These are phyloP conservation scores for Vimba vimba DNA, from an alignment of 2,113 vertebrate species.

Conservation along the genomic window DNA sequence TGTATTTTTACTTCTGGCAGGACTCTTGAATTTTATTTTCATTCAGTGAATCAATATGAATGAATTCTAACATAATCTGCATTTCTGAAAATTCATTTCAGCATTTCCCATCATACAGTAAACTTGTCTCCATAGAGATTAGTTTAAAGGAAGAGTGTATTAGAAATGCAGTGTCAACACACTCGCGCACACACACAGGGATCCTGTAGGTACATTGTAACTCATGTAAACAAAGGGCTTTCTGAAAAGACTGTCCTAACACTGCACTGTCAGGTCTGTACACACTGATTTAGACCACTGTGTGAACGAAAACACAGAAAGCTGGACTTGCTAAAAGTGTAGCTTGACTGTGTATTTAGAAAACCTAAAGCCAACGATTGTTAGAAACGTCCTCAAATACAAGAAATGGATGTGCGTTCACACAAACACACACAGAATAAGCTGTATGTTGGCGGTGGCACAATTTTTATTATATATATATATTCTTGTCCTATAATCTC, in stretches of 20 bases:
- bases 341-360: neutral
- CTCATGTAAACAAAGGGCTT: neutral
- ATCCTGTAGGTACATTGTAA: neutral
- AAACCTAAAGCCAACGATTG: neutral
- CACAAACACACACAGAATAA: neutral
- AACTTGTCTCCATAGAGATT: conserved; percentile 16
- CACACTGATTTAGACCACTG: neutral
- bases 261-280: neutral
- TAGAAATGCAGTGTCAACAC: conserved; percentile 8
- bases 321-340: neutral
- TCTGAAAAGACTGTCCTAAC: neutral
- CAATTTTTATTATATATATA: neutral
- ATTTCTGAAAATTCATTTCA: neutral
- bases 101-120: neutral
- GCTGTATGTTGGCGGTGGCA: neutral
- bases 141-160: neutral
- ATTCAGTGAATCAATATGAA: neutral
- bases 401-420: neutral
- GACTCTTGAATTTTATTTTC: neutral
- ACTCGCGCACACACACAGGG: neutral
- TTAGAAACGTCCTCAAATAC: neutral
- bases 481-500: too few relatives aligned
- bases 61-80: neutral
- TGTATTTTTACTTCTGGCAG: neutral
- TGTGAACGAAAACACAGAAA: neutral